Evolutionary conservation across 2,797 vertebrate species (phyloP), one percentile per base, ranked within the genome.

Genomic region (Okamejei kenojei): DNA sequence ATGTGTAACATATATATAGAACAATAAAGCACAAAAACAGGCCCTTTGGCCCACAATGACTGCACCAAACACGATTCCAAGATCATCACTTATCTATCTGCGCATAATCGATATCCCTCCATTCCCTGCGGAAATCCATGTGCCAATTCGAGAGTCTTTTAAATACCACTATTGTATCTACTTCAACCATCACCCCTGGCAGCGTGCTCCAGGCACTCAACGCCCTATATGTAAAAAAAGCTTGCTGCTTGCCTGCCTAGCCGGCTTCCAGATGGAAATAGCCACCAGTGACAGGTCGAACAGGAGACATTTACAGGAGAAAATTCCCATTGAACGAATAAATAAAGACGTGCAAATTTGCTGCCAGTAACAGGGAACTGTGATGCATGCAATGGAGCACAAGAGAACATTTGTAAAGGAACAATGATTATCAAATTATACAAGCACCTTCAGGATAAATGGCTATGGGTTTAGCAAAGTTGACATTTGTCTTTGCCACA

Each of bases 321-420:
- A 88, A 88, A 32, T 88, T 32, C n/a, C 13, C 32, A 88, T 15
- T 88, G 61, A 88, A 88, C n/a, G n/a, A 65, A 63, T 86, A 65
- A 86, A 65, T 15, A 88, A 86, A 86, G 58, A 7, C 17, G 15
- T 88, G 17, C 61, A 84, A 84, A 84, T 84, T 84, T 65, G 11
- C 29, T 63, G 54, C 10, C 11, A 86, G 29, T 29, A n/a, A 26
- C 11, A 29, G 63, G 45, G 45, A 45, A 45, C 45, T 45, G 45
- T 6, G 6, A n/a, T 63, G 77, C n/a, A 78, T 15, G 19, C n/a
- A 78, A 35, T 2, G 11, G n/a, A 32, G 32, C 77, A 15, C 32
- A 35, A 19, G n/a, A 78, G 7, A 17, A 88, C 61, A n/a, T 32
- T 65, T 88, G 19, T 32, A 88, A 19, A 88, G 58, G 13, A 88